Evolutionary conservation across 2,888 invertebrate species (phyloP).

Genomic region (Liopterus haemorrhoidalis): DNA sequence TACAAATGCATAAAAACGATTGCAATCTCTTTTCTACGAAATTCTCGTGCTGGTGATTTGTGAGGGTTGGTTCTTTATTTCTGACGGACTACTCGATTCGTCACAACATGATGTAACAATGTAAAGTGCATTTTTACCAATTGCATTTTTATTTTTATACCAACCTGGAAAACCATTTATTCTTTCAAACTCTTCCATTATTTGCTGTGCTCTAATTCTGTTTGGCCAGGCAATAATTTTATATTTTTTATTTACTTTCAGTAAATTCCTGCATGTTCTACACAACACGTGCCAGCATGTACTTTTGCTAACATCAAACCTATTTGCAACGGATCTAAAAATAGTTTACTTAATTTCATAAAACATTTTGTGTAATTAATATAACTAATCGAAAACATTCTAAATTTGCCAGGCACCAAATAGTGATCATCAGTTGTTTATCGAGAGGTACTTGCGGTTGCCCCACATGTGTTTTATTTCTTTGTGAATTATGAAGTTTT

Average conservation of each 20-base stretch:
- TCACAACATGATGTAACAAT: no score
- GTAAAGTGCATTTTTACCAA: no score
- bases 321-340: slow-evolving; percentile 5
- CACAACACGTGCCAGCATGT: slow-evolving; percentile 8
- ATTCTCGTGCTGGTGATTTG: no score
- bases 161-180: slow-evolving; percentile 4
- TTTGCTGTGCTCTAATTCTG: background rate
- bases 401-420: background rate
- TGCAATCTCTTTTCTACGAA: no score
- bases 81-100: no score
- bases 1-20: no score
- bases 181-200: background rate
- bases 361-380: background rate
- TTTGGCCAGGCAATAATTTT: slow-evolving; percentile 9
- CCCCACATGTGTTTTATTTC: background rate
- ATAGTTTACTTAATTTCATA: background rate
- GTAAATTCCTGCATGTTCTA: slow-evolving; percentile 2
- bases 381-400: slow-evolving; percentile 4
- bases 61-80: no score
- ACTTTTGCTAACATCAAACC: slow-evolving; percentile 8
- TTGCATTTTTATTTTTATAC: background rate
- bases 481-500: background rate
- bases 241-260: slow-evolving; percentile 9
- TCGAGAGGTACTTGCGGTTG: background rate
- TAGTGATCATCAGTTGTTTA: slow-evolving; percentile 2